These are phyloP conservation scores for Bovichtus diacanthus DNA, from an alignment of 2,797 vertebrate genomes.

Conservation along the genomic window DNA sequence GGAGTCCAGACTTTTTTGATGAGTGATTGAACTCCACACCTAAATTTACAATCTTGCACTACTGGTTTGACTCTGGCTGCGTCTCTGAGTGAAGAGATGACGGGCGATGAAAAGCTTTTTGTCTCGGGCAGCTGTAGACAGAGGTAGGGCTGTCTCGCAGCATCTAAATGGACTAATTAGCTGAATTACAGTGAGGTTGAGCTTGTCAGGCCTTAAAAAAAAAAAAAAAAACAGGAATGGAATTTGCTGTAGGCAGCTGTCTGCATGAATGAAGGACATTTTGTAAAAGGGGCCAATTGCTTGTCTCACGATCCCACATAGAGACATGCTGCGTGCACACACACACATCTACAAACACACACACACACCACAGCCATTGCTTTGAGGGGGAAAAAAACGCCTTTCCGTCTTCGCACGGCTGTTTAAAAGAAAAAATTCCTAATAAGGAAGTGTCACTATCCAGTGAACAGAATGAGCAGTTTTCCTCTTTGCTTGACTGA, in stretches of 20 bases:
- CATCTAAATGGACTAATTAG: conserved; percentile 85
- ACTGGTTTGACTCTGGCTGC: conserved; percentile 70
- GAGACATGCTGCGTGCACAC: conserved; percentile 19
- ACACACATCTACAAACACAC: conserved; percentile 12
- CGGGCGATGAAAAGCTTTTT: conserved; percentile 83
- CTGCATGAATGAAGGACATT: conserved; percentile 73
- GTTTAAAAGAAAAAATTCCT: conserved; percentile 33
- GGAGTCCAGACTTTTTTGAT: conserved; percentile 31
- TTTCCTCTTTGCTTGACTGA: conserved; percentile 36
- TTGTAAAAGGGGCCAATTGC: conserved; percentile 70
- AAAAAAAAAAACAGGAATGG: conserved; percentile 59
- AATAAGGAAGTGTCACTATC: conserved; percentile 56
- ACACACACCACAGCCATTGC: conserved; percentile 21
- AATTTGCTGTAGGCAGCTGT: conserved; percentile 81
- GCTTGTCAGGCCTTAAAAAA: conserved; percentile 75
- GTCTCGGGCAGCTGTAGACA: conserved; percentile 73
- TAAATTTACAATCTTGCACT: conserved; percentile 56
- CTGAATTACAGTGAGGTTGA: conserved; percentile 81
- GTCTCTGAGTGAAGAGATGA: conserved; percentile 65
- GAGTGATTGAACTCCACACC: conserved; percentile 66
- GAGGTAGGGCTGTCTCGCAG: conserved; percentile 77
- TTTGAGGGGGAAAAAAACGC: conserved; percentile 26
- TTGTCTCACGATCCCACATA: conserved; percentile 64
- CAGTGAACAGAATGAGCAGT: conserved; percentile 39
- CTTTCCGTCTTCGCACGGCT: conserved; percentile 21